Percentiles rank a stretch among this genome's conserved stretches.
Evolutionary conservation across 2,797 vertebrate genomes (phyloP).

Genomic region (Halcyon chelicuti): DNA sequence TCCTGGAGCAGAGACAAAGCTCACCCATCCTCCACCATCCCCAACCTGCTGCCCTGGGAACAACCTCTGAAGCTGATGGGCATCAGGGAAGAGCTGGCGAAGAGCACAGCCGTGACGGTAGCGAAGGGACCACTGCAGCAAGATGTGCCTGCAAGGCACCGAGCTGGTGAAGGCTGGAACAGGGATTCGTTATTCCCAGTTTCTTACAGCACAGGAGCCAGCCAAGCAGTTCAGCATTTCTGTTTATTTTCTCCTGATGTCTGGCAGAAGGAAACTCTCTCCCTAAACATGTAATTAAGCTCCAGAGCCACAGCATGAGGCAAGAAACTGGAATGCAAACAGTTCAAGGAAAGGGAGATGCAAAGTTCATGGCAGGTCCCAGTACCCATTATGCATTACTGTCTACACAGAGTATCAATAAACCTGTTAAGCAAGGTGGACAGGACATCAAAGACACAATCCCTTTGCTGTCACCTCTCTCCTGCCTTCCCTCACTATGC

Average conservation of each 20-base stretch:
- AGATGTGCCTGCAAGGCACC: not conserved
- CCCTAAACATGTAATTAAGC: conserved; percentile 33
- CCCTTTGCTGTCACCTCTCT: not conserved
- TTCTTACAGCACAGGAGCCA: not conserved
- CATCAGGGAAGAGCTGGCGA: not conserved
- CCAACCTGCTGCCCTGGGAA: not conserved
- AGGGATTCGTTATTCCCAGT: not conserved
- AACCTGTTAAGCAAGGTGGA: not conserved
- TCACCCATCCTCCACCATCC: not conserved
- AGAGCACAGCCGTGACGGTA: not conserved
- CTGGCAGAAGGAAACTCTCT: conserved; percentile 34
- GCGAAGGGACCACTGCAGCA: not conserved
- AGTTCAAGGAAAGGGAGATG: not conserved
- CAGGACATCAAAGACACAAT: not conserved
- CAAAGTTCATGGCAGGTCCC: not conserved
- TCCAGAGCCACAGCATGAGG: conserved; percentile 2
- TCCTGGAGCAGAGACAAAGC: not conserved
- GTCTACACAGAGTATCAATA: not conserved
- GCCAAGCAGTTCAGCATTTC: not conserved
- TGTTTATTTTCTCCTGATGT: conserved; percentile 8
- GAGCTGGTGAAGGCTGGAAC: not conserved
- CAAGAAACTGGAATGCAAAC: conserved; percentile 42
- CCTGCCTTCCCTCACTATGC: not conserved
- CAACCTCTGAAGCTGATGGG: not conserved
- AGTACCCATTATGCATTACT: fast-evolving